Conservation (phyloP, 2,888 invertebrate species). For the Ischnus inquisitorius region DNA sequence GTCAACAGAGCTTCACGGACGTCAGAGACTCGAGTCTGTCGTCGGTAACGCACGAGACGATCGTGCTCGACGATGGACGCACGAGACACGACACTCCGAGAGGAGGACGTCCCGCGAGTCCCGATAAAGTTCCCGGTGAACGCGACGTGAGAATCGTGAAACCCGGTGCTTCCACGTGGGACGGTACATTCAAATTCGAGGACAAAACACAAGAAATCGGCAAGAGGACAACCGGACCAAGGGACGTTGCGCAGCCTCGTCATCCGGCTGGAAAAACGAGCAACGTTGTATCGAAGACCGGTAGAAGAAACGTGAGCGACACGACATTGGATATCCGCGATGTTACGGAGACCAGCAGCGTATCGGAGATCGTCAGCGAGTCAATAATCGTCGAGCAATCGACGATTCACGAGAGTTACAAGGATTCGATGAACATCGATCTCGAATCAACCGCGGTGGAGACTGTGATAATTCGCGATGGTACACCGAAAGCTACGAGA, state of each 20-base stretch:
- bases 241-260: constrained; percentile 20
- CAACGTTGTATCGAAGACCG: constrained; percentile 42
- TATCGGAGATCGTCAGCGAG: constrained; percentile 68
- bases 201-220: constrained; percentile 24
- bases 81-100: constrained; percentile 50
- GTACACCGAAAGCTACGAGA: constrained; percentile 71
- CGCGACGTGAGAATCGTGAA: constrained; percentile 74
- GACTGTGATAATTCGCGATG: constrained; percentile 78
- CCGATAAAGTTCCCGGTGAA: constrained; percentile 71
- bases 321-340: constrained; percentile 72
- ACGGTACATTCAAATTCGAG: constrained; percentile 77
- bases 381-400: constrained; percentile 75
- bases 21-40: constrained; percentile 73
- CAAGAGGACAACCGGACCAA: constrained; percentile 6
- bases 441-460: constrained; percentile 78
- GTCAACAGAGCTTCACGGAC: constrained; percentile 79
- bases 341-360: constrained; percentile 56
- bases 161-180: constrained; percentile 80
- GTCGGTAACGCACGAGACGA: constrained; percentile 71
- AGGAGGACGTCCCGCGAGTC: constrained; percentile 72
- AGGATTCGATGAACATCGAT: constrained; percentile 76
- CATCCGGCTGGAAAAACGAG: constrained; percentile 61
- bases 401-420: constrained; percentile 73
- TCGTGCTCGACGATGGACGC: constrained; percentile 62
- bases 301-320: constrained; percentile 73